Conservation (phyloP, 2,113 vertebrate species). For the Odocoileus hemionus region DNA sequence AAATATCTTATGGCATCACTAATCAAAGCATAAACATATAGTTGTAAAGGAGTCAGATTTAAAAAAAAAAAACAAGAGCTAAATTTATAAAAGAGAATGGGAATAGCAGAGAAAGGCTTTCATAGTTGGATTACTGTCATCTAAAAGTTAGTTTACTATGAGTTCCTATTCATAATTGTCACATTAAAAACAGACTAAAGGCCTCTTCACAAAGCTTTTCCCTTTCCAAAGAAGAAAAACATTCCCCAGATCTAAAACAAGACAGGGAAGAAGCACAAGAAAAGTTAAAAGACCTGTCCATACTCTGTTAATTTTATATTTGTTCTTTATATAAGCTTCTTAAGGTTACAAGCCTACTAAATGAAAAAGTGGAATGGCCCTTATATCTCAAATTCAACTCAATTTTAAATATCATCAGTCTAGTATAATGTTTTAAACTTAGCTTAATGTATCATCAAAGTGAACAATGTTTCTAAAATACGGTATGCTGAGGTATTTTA, state of each 20-base stretch:
- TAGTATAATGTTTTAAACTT: neutral
- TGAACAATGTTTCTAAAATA: constrained; percentile 14
- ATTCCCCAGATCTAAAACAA: neutral
- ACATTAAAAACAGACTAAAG: constrained; percentile 3
- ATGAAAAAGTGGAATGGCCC: neutral
- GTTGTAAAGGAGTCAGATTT: neutral
- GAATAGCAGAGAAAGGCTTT: neutral
- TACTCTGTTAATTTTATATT: neutral
- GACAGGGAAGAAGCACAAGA: neutral
- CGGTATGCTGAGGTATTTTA: neutral
- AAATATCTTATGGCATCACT: neutral
- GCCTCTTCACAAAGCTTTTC: neutral
- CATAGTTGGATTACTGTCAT: neutral
- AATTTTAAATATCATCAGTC: neutral
- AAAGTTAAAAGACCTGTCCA: neutral
- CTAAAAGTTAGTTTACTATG: neutral
- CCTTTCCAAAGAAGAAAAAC: neutral
- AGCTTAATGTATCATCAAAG: neutral
- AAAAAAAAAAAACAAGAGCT: neutral
- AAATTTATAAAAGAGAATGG: neutral
- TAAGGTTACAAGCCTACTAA: neutral
- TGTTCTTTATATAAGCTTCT: neutral
- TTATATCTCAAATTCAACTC: neutral
- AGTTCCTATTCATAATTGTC: neutral
- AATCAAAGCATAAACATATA: constrained; percentile 44